Percentiles rank a stretch among this genome's conserved stretches.
phyloP scores from a whole-genome alignment of 2,113 vertebrate genomes.

The Antechinus stuartii region DNA sequence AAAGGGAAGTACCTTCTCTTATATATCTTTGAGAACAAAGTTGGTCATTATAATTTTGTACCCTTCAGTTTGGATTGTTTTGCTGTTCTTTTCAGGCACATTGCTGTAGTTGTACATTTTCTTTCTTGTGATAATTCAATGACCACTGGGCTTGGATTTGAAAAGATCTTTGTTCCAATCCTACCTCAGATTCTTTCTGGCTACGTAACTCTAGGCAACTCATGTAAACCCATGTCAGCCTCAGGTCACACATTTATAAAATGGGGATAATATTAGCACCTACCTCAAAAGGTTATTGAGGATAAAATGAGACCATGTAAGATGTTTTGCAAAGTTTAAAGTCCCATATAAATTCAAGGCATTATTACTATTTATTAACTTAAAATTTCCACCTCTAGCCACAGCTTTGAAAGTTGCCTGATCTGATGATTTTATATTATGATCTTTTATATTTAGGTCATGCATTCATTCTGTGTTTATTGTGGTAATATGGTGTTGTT shows the following conservation, averaged over 20 bases:
- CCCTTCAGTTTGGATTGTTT: not conserved
- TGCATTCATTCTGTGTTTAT: not conserved
- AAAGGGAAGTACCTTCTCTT: not conserved
- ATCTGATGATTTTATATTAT: not conserved
- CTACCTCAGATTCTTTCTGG: no score
- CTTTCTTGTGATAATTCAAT: not conserved
- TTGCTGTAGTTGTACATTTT: not conserved
- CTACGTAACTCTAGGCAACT: not conserved
- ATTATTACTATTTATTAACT: not conserved
- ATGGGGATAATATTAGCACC: not conserved
- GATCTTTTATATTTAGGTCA: not conserved
- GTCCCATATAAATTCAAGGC: not conserved
- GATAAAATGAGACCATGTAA: not conserved
- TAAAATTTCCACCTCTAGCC: not conserved
- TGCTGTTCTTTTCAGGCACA: not conserved
- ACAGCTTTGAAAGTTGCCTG: not conserved
- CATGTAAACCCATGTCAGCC: not conserved
- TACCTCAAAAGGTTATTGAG: not conserved
- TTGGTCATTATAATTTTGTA: not conserved
- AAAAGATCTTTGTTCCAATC: not conserved
- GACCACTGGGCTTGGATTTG: not conserved
- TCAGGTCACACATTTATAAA: not conserved
- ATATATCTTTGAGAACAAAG: not conserved
- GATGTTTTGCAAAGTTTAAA: not conserved
- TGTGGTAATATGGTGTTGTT: not conserved